These are phyloP conservation scores for Sinella curviseta DNA, from an alignment of 1,140 invertebrate genomes.

Conservation along the genomic window DNA sequence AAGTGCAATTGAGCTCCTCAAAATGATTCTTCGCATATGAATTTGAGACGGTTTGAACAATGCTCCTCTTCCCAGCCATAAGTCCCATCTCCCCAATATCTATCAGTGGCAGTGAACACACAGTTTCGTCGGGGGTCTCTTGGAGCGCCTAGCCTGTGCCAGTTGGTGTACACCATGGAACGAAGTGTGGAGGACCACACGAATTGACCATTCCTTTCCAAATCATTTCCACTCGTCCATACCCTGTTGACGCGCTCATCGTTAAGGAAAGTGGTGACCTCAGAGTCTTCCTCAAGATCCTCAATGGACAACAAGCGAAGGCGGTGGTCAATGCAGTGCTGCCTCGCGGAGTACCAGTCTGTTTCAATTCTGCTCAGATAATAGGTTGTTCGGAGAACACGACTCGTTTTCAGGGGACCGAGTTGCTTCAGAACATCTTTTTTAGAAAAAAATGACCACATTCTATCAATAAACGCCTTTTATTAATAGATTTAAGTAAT, in stretches of 20 bases:
- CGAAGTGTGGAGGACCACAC: constrained; percentile 23
- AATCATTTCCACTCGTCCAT: constrained; percentile 36
- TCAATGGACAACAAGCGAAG: constrained; percentile 33
- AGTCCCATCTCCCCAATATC: constrained; percentile 31
- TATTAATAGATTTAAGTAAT: too few species aligned
- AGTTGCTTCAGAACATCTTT: constrained; percentile 13
- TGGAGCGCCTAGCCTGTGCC: constrained; percentile 23
- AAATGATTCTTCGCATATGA: constrained; percentile 35
- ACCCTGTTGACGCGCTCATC: background rate
- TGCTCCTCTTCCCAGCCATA: constrained; percentile 37
- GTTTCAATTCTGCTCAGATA: constrained; percentile 31
- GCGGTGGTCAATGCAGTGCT: constrained; percentile 29
- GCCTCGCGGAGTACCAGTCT: constrained; percentile 23
- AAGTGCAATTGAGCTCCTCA: too few species aligned
- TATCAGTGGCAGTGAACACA: constrained; percentile 36
- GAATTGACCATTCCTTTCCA: constrained; percentile 31
- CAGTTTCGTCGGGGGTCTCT: constrained; percentile 8
- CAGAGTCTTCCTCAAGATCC: constrained; percentile 31
- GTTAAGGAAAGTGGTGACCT: constrained; percentile 29
- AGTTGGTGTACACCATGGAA: constrained; percentile 28
- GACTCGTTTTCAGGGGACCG: constrained; percentile 25
- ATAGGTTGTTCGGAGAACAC: constrained; percentile 26
- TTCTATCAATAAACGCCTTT: too few species aligned
- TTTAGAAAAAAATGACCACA: too few species aligned
- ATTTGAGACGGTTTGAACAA: constrained; percentile 25